phyloP scores from a whole-genome alignment of 2,797 vertebrate genomes.

The Sebastes minor region DNA sequence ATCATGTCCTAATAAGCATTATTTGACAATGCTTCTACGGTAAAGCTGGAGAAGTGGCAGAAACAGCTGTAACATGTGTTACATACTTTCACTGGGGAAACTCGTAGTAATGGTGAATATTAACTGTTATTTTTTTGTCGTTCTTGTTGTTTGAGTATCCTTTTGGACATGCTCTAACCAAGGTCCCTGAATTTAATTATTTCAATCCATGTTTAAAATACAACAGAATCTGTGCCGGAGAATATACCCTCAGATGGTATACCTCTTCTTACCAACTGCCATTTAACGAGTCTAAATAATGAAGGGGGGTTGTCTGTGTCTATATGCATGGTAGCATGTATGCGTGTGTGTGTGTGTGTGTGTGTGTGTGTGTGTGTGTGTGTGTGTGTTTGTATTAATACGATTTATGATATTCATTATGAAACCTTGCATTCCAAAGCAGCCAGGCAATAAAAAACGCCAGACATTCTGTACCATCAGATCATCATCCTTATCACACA shows the following conservation, averaged over 20 bases:
- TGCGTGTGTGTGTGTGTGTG: background rate
- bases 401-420: conserved; percentile 76
- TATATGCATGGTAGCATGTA: background rate
- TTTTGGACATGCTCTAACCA: background rate
- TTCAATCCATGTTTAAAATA: background rate
- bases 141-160: fast-evolving
- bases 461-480: conserved; percentile 41
- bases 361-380: background rate
- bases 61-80: too few relatives aligned
- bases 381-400: conserved; percentile 5
- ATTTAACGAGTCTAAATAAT: background rate
- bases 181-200: fast-evolving
- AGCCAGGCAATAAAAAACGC: conserved; percentile 65
- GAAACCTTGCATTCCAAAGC: conserved; percentile 44
- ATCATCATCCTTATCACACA: conserved; percentile 27
- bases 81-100: background rate
- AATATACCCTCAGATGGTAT: background rate
- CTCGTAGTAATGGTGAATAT: background rate
- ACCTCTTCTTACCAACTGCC: background rate
- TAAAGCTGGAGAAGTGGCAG: background rate
- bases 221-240: background rate
- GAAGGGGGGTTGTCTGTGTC: background rate
- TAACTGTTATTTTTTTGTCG: too few relatives aligned
- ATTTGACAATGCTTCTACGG: background rate
- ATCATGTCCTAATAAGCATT: background rate